phyloP scores from a whole-genome alignment of 2,888 invertebrate genomes.

The Morinoia aosen region DNA sequence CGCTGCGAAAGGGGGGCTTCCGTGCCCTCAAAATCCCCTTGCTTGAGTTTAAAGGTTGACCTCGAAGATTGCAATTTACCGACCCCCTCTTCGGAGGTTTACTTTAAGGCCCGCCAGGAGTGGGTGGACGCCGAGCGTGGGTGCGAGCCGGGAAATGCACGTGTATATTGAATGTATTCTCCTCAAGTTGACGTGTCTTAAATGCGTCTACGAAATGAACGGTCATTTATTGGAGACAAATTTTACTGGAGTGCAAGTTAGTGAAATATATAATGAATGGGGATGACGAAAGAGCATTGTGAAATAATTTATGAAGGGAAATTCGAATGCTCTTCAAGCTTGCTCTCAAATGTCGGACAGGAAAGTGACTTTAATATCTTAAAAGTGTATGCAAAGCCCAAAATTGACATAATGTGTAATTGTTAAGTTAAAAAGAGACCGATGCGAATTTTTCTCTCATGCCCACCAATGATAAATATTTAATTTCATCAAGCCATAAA shows the following conservation, averaged over 20 bases:
- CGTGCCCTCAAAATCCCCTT: constrained; percentile 32
- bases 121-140: constrained; percentile 4
- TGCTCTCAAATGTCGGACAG: neutral
- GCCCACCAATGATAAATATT: too few relatives aligned
- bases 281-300: neutral
- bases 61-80: constrained; percentile 37
- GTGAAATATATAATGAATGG: neutral
- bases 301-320: neutral
- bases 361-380: neutral
- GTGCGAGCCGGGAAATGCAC: neutral
- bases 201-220: neutral
- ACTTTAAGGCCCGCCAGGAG: neutral
- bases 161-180: neutral
- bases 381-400: too few relatives aligned
- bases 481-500: too few relatives aligned
- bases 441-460: too few relatives aligned
- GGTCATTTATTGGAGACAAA: neutral
- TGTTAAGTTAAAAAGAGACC: too few relatives aligned
- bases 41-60: constrained; percentile 37
- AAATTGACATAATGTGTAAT: too few relatives aligned
- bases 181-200: neutral
- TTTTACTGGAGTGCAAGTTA: neutral
- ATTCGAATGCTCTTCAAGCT: neutral
- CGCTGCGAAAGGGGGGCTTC: neutral
- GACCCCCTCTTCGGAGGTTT: neutral